These are phyloP conservation scores for Periophthalmus magnuspinnatus DNA, from an alignment of 2,797 vertebrate genomes.

Conservation along the genomic window DNA sequence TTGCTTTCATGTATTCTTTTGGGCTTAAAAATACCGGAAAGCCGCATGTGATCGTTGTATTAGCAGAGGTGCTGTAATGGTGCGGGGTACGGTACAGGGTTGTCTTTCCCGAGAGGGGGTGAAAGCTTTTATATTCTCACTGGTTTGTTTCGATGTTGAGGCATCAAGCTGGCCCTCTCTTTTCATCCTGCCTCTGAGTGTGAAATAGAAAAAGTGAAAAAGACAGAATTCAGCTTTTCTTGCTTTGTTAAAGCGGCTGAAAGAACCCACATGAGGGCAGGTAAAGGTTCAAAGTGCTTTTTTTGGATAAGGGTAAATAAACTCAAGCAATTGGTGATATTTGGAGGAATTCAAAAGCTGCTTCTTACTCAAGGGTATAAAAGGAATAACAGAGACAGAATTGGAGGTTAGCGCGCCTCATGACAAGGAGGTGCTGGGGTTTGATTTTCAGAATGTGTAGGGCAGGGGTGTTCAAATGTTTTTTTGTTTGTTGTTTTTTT, in stretches of 20 bases:
- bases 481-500: too few species aligned
- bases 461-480: too few species aligned
- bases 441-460: too few species aligned
- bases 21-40: background rate
- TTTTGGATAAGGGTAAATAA: background rate
- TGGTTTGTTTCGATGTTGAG: background rate
- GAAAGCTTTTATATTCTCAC: background rate
- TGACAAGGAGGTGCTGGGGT: too few species aligned
- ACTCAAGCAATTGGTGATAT: background rate
- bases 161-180: slow-evolving; percentile 1
- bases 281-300: background rate
- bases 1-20: background rate
- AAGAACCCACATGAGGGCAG: background rate
- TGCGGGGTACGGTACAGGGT: background rate
- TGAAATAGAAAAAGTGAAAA: background rate
- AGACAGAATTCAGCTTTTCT: background rate
- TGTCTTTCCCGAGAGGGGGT: background rate
- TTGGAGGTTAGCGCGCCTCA: background rate
- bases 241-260: background rate
- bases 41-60: background rate
- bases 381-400: background rate
- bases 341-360: background rate
- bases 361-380: background rate
- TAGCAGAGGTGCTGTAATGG: background rate
- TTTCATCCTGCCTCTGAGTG: slow-evolving; percentile 1